Evolutionary conservation across 2,888 invertebrate species (phyloP), one percentile per base, ranked within the genome.

Genomic region (Volucella inflata): DNA sequence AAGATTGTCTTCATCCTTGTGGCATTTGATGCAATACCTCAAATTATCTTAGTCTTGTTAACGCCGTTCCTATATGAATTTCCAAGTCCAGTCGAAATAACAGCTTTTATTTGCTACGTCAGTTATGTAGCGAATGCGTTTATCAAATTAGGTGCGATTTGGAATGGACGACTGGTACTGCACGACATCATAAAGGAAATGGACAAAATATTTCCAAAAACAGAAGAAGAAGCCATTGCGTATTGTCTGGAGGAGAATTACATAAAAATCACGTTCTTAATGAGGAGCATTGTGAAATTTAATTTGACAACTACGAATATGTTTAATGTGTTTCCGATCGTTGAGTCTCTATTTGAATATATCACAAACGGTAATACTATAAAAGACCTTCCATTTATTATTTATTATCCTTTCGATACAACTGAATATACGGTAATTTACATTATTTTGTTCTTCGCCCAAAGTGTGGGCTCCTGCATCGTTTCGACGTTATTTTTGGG

Each of bases 251-350:
- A 80, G 30, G 72, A 78, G 2, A 77, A 87, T 30, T 88, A 78
- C n/a, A 57, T 48, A 10, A 74, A 67, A 40, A 87, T 88, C 11
- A 30, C 30, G 0, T 30, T 48, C 0, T 87, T 74, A 48, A 84
- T 87, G 53, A 82, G 53, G 38, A 44, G 64, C 11, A 48, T 89
- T 16, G 17, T 68, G 0, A 62, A 87, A 1, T 88, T 76, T 17
- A 87, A 89, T 42, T 71, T 87, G 9, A 30, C 30, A 3, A 88
- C 85, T 30, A 84, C 87, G 30, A 62, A 59, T 30, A 76, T 88
- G 81, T 88, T 89, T 16, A 87, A 79, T 74, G 16, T 87, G 0
- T 81, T 88, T 57, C 88, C 89, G 0, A 4, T 88, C 0, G 8
- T 74, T 0, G 80, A 88, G 30, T 87, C 87, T 12, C 10, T 87